Base-by-base conservation (phyloP, 2,888 invertebrate genomes). In the Mallateleia sp. region DNA sequence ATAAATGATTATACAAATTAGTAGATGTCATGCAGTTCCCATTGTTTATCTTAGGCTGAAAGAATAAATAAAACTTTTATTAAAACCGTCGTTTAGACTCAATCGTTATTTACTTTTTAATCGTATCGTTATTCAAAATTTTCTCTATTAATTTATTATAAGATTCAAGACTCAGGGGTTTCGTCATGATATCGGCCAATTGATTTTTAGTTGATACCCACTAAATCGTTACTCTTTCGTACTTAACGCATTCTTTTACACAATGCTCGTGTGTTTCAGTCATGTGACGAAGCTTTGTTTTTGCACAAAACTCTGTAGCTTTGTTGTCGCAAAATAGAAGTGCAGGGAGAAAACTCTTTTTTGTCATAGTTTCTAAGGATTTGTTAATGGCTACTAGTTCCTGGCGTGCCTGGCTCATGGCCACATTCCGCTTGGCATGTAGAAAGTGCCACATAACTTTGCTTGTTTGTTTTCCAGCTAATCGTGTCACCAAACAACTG, bases 391-490 rank as follows among this genome's bases (percentile, higher is more conserved):
- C 62, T 22, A 64, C 54, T 14, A 62, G 3, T 52, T 75, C 64
- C 52, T 75, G 75, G 24, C 62, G 50, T 14, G 64, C 58, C 47
- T 62, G 18, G 22, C 64, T 75, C 67, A 78, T 67, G 4, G 78
- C 67, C 15, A 78, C 47, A 78, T 38, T 78, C 67, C n/a, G 67
- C 67, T 45, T 78, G 58, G 32, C 78, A 78, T 18, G 88, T 85
- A 8, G 84, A 87, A 38, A 88, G 52, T 7, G 86, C 86, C 1
- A 85, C 82, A 47, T 86, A 81, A 0, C 42, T 50, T 67, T 79
- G 82, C 18, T 86, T 84, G 20, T 78, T 62, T 3, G 83, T 80
- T 60, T 62, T 60, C 83, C 83, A 85, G n/a, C 71, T 18, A 28
- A 85, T 56, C 0, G 85, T 45, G n/a, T 45, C 45, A 15, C 45